These are phyloP conservation scores for Teinopalpus imperialis DNA, from an alignment of 2,888 invertebrate species.

Conservation along the genomic window DNA sequence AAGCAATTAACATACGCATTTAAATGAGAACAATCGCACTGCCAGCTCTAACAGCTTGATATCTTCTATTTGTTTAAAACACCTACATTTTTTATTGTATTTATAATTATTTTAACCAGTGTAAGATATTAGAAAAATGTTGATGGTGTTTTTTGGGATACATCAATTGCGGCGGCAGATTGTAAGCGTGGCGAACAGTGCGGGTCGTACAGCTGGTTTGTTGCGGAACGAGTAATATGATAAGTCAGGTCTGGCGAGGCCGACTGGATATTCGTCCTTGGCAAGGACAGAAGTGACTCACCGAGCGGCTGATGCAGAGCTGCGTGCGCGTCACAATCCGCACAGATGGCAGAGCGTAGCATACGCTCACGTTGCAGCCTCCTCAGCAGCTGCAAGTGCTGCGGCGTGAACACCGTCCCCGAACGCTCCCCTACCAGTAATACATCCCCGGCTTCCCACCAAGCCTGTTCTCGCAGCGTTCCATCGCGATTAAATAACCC, in stretches of 20 bases:
- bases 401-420: constrained; percentile 84
- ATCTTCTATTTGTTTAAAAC: background rate
- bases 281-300: constrained; percentile 64
- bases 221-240: constrained; percentile 34
- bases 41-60: constrained; percentile 38
- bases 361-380: constrained; percentile 83
- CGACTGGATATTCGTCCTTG: constrained; percentile 47
- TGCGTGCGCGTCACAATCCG: constrained; percentile 75
- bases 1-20: constrained; percentile 32
- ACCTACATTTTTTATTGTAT: background rate
- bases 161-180: constrained; percentile 33
- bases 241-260: constrained; percentile 37
- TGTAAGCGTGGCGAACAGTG: constrained; percentile 17
- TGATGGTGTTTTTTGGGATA: constrained; percentile 32
- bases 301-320: constrained; percentile 72
- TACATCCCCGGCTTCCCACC: constrained; percentile 83
- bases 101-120: too few relatives aligned
- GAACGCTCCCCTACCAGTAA: constrained; percentile 78
- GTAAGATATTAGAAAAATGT: constrained; percentile 32
- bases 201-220: background rate
- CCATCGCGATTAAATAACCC: constrained; percentile 83
- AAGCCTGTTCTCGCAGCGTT: constrained; percentile 80
- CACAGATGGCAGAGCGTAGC: constrained; percentile 79
- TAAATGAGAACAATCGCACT: constrained; percentile 26
- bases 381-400: constrained; percentile 84